These are phyloP conservation scores for Oscheius sp. DNA, from an alignment of 2,888 invertebrate species.

Conservation along the genomic window DNA sequence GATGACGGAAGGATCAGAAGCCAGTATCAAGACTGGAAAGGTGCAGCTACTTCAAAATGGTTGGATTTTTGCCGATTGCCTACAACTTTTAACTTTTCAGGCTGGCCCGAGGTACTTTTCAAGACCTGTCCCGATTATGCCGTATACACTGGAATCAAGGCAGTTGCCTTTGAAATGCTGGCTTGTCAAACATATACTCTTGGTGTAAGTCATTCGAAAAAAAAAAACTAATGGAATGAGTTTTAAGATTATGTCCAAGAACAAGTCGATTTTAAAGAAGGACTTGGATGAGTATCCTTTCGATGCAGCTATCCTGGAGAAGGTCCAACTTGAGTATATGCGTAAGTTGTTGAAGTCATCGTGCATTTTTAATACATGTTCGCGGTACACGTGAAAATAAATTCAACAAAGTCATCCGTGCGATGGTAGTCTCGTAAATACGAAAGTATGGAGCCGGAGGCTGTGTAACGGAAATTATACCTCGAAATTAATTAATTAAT, in stretches of 20 bases:
- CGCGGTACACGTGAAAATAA: no score
- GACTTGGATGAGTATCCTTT: conserved; percentile 44
- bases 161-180: conserved; percentile 27
- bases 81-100: conserved; percentile 6
- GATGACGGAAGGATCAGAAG: conserved; percentile 30
- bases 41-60: conserved; percentile 41
- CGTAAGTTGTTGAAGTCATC: conserved; percentile 18
- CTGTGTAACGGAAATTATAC: no score
- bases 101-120: conserved; percentile 11
- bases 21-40: conserved; percentile 38
- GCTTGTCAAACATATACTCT: conserved; percentile 27
- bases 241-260: conserved; percentile 17
- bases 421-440: no score
- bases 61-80: neutral
- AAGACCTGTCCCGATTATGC: conserved; percentile 1
- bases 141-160: conserved; percentile 3
- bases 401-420: no score
- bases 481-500: no score
- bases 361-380: neutral
- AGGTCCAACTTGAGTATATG: conserved; percentile 48
- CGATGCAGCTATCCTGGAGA: conserved; percentile 44
- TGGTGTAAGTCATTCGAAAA: neutral
- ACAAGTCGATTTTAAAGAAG: conserved; percentile 38
- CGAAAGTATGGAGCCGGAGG: no score
- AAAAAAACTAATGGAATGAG: neutral